Conservation (phyloP, 2,113 vertebrate genomes). For the Eira barbara region DNA sequence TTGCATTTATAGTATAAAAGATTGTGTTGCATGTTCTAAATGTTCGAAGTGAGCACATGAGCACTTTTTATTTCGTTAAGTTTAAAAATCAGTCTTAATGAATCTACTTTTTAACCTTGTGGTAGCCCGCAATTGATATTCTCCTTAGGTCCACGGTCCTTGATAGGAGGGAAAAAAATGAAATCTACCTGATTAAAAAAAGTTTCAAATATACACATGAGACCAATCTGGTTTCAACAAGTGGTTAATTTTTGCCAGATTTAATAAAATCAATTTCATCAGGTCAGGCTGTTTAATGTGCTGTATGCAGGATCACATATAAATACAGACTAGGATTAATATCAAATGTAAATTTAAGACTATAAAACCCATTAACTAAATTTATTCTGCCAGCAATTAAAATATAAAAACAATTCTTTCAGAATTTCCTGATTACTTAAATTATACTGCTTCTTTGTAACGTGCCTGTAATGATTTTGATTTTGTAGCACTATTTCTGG, state of each 20-base stretch:
- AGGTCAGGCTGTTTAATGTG: slow-evolving; percentile 31
- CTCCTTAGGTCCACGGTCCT: not conserved
- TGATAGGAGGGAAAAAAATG: not conserved
- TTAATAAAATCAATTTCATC: slow-evolving; percentile 46
- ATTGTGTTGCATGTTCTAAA: not conserved
- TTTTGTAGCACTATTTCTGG: slow-evolving; percentile 44
- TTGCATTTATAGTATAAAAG: not conserved
- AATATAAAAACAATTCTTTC: slow-evolving; percentile 56
- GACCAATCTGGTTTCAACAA: slow-evolving; percentile 27
- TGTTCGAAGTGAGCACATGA: not conserved
- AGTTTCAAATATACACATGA: not conserved
- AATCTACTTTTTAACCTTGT: not conserved
- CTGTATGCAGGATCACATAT: slow-evolving; percentile 23
- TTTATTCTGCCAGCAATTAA: slow-evolving; percentile 62
- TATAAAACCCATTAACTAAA: slow-evolving; percentile 54
- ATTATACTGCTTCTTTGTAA: slow-evolving; percentile 38
- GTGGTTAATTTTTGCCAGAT: slow-evolving; percentile 34
- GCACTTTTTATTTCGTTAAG: not conserved
- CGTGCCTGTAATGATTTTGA: slow-evolving; percentile 49
- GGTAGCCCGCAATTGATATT: not conserved
- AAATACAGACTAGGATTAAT: slow-evolving; percentile 41
- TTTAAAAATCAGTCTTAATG: slow-evolving; percentile 5
- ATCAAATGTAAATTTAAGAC: slow-evolving; percentile 47
- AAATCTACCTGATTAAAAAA: not conserved
- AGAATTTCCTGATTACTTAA: slow-evolving; percentile 51